phyloP scores from a whole-genome alignment of 2,113 vertebrate genomes.

The Tursiops truncatus region DNA sequence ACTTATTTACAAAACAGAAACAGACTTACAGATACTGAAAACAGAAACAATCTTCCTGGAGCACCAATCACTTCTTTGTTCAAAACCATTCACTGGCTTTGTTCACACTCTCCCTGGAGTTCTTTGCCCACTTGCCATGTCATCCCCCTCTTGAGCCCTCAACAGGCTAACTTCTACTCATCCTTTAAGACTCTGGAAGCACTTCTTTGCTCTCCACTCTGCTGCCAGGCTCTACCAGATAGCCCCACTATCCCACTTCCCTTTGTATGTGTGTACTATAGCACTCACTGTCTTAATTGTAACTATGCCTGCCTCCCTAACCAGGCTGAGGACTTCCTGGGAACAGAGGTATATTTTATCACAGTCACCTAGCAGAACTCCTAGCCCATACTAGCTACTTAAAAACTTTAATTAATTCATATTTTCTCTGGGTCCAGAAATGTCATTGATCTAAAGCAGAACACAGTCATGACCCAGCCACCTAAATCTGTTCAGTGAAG shows the following conservation, averaged over 20 bases:
- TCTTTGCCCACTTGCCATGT: neutral
- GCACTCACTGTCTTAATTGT: neutral
- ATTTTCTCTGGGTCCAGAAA: constrained; percentile 6
- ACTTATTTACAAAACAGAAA: neutral
- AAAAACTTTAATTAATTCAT: neutral
- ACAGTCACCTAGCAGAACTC: neutral
- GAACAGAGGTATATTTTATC: neutral
- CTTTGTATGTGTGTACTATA: neutral
- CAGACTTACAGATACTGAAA: neutral
- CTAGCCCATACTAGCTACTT: neutral
- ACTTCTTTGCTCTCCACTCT: neutral
- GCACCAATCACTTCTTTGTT: neutral
- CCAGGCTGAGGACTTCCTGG: neutral
- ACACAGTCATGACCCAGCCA: neutral
- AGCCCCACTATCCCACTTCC: neutral
- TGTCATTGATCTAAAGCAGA: neutral
- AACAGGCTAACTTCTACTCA: neutral
- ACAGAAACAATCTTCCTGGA: neutral
- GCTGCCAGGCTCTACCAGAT: too few species aligned
- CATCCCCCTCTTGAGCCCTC: neutral
- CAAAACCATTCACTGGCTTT: neutral
- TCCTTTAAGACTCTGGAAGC: neutral
- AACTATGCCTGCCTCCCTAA: neutral
- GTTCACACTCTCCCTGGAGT: neutral
- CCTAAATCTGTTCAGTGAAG: neutral